These are phyloP conservation scores for Aramus guarauna DNA, from an alignment of 2,113 vertebrate species.

Conservation along the genomic window DNA sequence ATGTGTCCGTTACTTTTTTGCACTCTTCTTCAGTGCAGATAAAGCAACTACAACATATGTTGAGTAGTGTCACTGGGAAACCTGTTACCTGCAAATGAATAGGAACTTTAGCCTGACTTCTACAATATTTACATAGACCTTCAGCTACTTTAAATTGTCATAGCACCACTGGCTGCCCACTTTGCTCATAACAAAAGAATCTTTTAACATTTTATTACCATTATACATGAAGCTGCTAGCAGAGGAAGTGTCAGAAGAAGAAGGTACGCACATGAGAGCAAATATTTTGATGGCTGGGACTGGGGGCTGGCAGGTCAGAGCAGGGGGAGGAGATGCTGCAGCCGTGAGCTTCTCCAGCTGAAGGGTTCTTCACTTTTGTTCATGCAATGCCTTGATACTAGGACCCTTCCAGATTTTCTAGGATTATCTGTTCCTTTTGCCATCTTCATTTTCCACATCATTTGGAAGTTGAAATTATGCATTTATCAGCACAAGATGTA, in stretches of 20 bases:
- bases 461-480: background rate
- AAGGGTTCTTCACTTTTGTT: background rate
- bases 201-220: background rate
- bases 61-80: background rate
- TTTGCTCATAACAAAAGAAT: background rate
- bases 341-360: background rate
- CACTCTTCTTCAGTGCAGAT: background rate
- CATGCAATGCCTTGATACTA: background rate
- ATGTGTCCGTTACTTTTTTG: background rate
- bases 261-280: background rate
- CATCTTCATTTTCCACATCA: background rate
- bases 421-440: background rate
- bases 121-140: background rate
- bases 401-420: background rate
- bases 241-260: background rate
- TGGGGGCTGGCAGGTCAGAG: background rate
- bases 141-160: background rate
- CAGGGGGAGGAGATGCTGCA: background rate
- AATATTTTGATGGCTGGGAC: background rate
- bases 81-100: background rate
- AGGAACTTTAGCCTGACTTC: background rate
- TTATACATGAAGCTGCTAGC: background rate
- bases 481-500: background rate
- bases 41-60: background rate
- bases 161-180: background rate